Base-by-base conservation (phyloP, 1,140 invertebrate genomes). In the Lordiphosa collinella region DNA sequence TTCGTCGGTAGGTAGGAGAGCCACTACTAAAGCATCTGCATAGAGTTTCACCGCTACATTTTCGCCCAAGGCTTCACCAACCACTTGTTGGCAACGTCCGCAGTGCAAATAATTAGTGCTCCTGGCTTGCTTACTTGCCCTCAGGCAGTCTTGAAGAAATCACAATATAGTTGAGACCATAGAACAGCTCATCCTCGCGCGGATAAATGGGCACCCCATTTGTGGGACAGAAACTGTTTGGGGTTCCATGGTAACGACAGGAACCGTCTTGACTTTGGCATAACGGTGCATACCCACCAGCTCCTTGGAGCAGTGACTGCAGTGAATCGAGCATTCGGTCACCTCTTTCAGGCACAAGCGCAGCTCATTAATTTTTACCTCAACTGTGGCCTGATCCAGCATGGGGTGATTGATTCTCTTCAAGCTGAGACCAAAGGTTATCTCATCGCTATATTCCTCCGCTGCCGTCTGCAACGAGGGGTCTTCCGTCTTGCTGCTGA, bases 161-260 rank as follows among this genome's bases (percentile, higher is more conserved):
- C 4, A 70, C 56, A 34, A 76, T 41, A 12, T 61, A 66, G 31
- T 76, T 76, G 6, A 71, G 40, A 0, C 55, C 72, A 22, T 58
- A 71, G 37, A 47, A 66, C 3, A 76, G 18, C 4, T 71, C 51
- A 0, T 54, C 47, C 3, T 50, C 48, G 3, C n/a, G n/a, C n/a
- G n/a, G n/a, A n/a, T n/a, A n/a, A n/a, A n/a, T n/a, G n/a, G n/a
- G n/a, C n/a, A n/a, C n/a, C n/a, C 1, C 51, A 50, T 44, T n/a
- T 10, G n/a, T 40, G 2, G 38, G 7, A n/a, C 50, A 40, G 22
- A 71, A 29, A 46, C 47, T 22, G 12, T 43, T 0, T 22, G 3
- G 1, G 66, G 60, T 9, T 38, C 13, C 65, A 65, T 51, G 1
- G 65, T 57, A 6, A 14, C 14, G 0, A 60, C 10, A 0, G 72